phyloP scores from a whole-genome alignment of 2,113 vertebrate genomes.

The Panthera leo region DNA sequence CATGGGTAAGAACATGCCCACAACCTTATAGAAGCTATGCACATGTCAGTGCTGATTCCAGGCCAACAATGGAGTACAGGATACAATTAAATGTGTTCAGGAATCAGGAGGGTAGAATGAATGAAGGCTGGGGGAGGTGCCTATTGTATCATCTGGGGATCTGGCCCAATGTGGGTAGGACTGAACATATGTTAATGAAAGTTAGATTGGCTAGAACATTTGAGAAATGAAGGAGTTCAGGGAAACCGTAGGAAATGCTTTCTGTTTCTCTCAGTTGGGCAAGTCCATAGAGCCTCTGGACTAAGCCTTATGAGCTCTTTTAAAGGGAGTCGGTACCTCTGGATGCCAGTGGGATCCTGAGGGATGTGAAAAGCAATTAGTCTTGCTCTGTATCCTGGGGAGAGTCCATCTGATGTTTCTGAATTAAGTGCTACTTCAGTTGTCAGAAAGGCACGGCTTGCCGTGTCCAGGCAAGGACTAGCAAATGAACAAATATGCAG shows the following conservation, averaged over 20 bases:
- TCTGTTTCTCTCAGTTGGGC: not conserved
- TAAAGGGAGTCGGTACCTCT: not conserved
- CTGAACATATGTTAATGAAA: not conserved
- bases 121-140: not conserved
- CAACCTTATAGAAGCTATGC: not conserved
- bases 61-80: no score
- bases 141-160: not conserved
- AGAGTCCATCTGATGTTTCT: slow-evolving; percentile 35
- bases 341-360: not conserved
- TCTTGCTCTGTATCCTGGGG: not conserved
- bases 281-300: not conserved
- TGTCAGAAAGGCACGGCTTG: not conserved
- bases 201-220: not conserved
- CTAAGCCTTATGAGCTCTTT: not conserved
- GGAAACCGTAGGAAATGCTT: not conserved
- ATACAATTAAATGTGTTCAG: not conserved
- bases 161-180: not conserved
- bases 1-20: not conserved
- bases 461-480: not conserved
- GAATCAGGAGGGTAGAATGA: not conserved
- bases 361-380: not conserved
- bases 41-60: not conserved
- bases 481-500: not conserved
- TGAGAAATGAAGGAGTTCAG: not conserved
- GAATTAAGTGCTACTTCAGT: not conserved